Evolutionary conservation across 2,797 vertebrate species (phyloP), one percentile per base, ranked within the genome.

Genomic region (Hippoglossus hippoglossus): DNA sequence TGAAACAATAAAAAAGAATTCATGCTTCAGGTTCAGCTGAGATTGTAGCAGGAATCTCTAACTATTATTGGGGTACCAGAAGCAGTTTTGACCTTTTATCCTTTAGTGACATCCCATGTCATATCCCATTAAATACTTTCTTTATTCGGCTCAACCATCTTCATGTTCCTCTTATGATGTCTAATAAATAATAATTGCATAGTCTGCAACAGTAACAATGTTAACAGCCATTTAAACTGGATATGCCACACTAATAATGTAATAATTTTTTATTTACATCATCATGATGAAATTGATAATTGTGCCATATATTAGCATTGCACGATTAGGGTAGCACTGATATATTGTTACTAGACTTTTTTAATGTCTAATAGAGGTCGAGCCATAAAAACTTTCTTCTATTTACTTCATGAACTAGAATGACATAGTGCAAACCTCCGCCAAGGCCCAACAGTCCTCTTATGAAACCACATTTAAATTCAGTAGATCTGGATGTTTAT

Each of bases 181-280:
- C 8, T 21, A 21, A 12, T 26, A 26, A 44, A 58, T 60, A 39
- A 53, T 34, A 49, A 21, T 12, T 31, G 34, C 18, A 46, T 2
- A 25, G 46, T 10, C 44, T 16, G 1, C 36, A 7, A 19, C 39
- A 4, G 51, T 15, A 21, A 44, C 19, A 24, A 24, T n/a, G 47
- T 49, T 49, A 49, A 52, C 34, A 39, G 12, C 58, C 41, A 12
- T 60, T 39, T n/a, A 41, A 52, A 52, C 21, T 53, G 39, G 10
- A 39, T 41, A 22, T 63, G 21, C 21, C 28, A 44, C 36, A 59
- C 28, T 41, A 44, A 63, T 52, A 63, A 36, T 52, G 12, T 13
- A 36, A 36, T 51, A 9, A 46, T 46, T 34, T 50, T 63, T 34
- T 22, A 50, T 10, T 50, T 16, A 22, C 61, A 53, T 64, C 58